Conservation (phyloP, 2,797 vertebrate genomes). For the Arctocebus calabarensis region DNA sequence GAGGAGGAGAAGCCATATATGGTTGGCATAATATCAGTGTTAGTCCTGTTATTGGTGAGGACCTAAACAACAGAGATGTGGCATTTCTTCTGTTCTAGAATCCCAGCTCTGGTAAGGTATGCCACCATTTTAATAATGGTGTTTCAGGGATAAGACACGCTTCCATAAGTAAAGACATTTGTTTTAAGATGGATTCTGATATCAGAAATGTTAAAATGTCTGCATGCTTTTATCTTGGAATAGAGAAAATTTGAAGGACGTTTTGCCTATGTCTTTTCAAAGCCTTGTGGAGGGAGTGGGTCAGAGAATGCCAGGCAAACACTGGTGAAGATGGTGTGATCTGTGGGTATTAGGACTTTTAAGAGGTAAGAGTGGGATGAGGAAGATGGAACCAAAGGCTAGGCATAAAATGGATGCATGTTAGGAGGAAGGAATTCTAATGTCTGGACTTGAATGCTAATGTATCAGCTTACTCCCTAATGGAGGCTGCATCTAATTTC, state of each 20-base stretch:
- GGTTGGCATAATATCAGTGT: not conserved
- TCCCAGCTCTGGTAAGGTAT: not conserved
- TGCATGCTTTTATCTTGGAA: not conserved
- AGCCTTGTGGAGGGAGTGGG: not conserved
- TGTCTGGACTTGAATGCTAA: not conserved
- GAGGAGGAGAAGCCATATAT: not conserved
- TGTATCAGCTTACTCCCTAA: not conserved
- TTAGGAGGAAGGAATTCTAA: not conserved
- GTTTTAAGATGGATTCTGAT: not conserved
- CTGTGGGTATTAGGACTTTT: not conserved
- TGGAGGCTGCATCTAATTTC: not conserved
- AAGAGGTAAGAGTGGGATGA: not conserved
- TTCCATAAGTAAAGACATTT: not conserved
- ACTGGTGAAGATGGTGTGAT: not conserved
- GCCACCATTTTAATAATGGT: not conserved
- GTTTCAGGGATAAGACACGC: not conserved
- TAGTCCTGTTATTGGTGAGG: not conserved
- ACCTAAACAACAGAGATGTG: not conserved
- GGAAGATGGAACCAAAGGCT: not conserved
- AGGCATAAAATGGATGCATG: not conserved
- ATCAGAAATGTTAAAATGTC: constrained; percentile 15
- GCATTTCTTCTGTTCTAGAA: not conserved
- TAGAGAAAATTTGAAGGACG: not conserved
- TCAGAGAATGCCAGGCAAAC: not conserved
- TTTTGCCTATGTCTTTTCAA: not conserved